Evolutionary conservation across 2,888 invertebrate species (phyloP).

Genomic region (Lobophora halterata): DNA sequence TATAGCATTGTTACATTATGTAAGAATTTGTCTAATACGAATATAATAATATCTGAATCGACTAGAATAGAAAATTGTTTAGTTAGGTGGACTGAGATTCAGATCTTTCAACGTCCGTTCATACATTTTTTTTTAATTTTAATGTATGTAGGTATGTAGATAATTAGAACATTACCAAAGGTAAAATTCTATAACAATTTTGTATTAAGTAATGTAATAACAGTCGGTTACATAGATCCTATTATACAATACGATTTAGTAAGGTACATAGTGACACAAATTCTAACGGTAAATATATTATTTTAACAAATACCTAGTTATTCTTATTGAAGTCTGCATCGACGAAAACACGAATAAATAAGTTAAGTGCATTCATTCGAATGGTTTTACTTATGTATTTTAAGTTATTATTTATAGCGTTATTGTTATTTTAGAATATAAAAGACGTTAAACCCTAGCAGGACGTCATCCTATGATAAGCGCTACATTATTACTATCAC

Average conservation of each 20-base stretch:
- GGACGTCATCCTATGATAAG: conserved; percentile 32
- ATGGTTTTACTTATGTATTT: conserved; percentile 6
- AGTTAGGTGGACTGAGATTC: conserved; percentile 37
- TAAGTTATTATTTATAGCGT: conserved; percentile 10
- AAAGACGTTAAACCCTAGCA: conserved; percentile 13
- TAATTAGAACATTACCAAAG: conserved; percentile 21
- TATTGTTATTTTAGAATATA: conserved; percentile 21
- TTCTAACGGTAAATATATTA: conserved; percentile 23
- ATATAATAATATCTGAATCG: conserved; percentile 28
- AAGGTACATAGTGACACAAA: conserved; percentile 35
- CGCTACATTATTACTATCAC: conserved; percentile 38
- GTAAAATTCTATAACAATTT: conserved; percentile 29
- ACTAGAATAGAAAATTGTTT: conserved; percentile 38
- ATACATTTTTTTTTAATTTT: conserved; percentile 25
- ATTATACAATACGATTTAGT: conserved; percentile 22
- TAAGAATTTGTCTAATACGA: background rate
- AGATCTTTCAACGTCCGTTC: conserved; percentile 26
- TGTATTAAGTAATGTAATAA: conserved; percentile 20
- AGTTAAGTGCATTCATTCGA: conserved; percentile 15
- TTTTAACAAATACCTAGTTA: conserved; percentile 23
- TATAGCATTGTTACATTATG: conserved; percentile 1
- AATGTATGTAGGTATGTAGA: no score
- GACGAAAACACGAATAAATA: conserved; percentile 17
- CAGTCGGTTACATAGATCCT: conserved; percentile 23
- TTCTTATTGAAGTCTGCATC: conserved; percentile 16